Conservation (phyloP, 2,888 invertebrate species). For the Pinctada fucata region DNA sequence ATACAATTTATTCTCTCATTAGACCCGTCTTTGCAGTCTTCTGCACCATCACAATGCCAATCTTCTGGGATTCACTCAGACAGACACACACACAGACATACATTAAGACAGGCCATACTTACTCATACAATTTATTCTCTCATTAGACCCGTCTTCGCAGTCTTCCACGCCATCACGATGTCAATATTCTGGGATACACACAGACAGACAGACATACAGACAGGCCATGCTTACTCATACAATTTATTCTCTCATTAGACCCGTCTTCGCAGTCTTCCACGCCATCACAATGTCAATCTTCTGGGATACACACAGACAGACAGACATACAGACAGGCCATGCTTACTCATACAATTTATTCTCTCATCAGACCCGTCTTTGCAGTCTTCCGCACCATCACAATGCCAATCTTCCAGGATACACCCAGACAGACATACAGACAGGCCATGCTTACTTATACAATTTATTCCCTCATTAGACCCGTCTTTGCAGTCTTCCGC, state of each 20-base stretch:
- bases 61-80: background rate
- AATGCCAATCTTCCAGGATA: constrained; percentile 75
- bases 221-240: constrained; percentile 7
- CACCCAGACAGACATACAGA: background rate
- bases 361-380: constrained; percentile 78
- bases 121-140: too few species aligned
- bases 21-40: constrained; percentile 83
- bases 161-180: too few species aligned
- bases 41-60: constrained; percentile 83
- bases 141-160: background rate
- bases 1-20: constrained; percentile 44
- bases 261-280: constrained; percentile 84
- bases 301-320: too few species aligned
- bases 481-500: constrained; percentile 84
- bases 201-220: constrained; percentile 45
- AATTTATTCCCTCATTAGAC: constrained; percentile 41
- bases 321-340: constrained; percentile 31
- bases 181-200: too few species aligned
- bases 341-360: background rate
- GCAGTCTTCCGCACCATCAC: constrained; percentile 86
- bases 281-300: constrained; percentile 82
- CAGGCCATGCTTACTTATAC: too few species aligned
- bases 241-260: constrained; percentile 44
- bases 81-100: too few species aligned
- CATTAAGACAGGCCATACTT: too few species aligned